Conservation (phyloP, 2,888 invertebrate species). For the Bimastos eiseni region DNA sequence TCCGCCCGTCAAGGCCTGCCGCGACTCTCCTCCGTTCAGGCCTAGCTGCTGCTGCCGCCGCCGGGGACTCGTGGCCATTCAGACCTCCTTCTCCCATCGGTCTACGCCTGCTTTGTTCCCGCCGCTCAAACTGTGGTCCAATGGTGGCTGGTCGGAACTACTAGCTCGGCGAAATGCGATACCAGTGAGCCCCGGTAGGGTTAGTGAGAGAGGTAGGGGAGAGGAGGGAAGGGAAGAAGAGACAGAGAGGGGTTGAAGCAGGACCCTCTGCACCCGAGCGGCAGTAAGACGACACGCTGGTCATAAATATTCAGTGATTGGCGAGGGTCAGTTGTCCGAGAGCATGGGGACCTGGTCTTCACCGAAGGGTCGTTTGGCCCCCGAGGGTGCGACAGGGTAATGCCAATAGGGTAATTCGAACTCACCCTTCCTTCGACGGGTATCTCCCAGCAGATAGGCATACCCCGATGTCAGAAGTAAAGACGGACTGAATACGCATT, state of each 20-base stretch:
- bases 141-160: background rate
- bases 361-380: background rate
- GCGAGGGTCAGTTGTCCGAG: background rate
- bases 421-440: background rate
- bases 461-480: background rate
- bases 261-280: background rate
- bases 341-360: background rate
- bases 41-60: background rate
- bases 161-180: background rate
- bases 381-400: background rate
- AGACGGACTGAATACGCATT: background rate
- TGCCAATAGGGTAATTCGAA: background rate
- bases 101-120: constrained; percentile 13
- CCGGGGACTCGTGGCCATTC: background rate
- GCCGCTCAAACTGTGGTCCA: constrained; percentile 20
- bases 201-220: background rate
- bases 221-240: background rate
- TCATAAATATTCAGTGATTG: background rate
- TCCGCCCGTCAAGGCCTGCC: background rate
- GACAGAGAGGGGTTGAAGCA: background rate
- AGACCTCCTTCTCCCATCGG: background rate
- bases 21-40: background rate
- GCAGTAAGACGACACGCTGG: background rate
- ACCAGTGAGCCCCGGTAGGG: background rate
- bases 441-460: background rate